Conservation (phyloP, 2,113 vertebrate genomes). For the Carassius auratus region DNA sequence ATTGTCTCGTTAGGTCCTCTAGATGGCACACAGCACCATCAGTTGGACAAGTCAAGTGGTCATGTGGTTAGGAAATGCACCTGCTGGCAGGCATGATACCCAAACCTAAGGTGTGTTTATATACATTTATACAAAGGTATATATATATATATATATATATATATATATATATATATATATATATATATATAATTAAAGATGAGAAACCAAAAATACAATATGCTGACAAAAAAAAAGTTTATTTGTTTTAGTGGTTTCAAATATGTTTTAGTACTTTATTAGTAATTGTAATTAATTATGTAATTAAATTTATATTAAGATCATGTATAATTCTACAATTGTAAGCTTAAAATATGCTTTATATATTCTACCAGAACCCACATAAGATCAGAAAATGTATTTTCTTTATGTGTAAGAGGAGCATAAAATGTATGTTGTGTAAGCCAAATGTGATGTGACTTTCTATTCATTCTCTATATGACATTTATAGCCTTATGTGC, state of each 20-base stretch:
- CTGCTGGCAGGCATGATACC: background rate
- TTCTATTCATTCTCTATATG: background rate
- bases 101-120: background rate
- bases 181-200: too few relatives aligned
- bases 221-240: too few relatives aligned
- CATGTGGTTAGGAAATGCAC: background rate
- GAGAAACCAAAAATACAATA: too few relatives aligned
- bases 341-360: background rate
- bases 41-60: background rate
- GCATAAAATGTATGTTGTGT: background rate
- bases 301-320: background rate
- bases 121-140: background rate
- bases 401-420: background rate
- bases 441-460: background rate
- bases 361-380: background rate
- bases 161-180: too few relatives aligned
- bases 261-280: background rate
- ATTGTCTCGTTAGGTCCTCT: constrained; percentile 57
- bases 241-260: too few relatives aligned
- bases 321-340: background rate
- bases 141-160: too few relatives aligned
- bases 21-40: constrained; percentile 50
- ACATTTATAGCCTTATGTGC: background rate
- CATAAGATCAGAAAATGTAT: background rate
- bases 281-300: too few relatives aligned